Percentiles rank a stretch among this genome's conserved stretches.
phyloP scores from a whole-genome alignment of 2,797 vertebrate genomes.

The Chiloscyllium punctatum region DNA sequence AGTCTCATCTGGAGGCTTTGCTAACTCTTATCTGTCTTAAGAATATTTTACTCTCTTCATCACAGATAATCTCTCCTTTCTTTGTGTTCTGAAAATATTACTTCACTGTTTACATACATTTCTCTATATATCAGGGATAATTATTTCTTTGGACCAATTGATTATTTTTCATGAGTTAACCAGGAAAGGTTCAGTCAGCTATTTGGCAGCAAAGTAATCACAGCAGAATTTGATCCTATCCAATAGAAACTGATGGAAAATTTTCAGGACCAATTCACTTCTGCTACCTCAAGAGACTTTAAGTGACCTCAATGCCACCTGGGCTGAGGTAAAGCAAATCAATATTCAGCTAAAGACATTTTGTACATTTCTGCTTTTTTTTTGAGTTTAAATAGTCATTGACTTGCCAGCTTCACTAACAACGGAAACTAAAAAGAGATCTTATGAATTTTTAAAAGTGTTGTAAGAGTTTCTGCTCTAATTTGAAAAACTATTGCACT shows the following conservation, averaged over 20 bases:
- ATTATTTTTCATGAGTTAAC: background rate
- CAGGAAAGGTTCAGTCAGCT: background rate
- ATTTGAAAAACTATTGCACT: background rate
- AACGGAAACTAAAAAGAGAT: background rate
- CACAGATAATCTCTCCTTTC: background rate
- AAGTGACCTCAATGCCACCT: background rate
- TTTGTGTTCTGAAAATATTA: background rate
- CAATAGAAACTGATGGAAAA: background rate
- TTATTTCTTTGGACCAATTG: background rate
- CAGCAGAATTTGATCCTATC: background rate
- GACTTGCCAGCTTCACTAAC: background rate
- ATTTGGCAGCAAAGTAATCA: background rate
- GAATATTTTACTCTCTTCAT: background rate
- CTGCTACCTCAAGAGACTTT: background rate
- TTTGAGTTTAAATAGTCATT: background rate
- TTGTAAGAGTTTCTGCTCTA: background rate
- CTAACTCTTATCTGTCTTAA: background rate
- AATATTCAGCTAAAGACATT: background rate
- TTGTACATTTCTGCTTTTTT: background rate
- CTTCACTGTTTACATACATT: background rate
- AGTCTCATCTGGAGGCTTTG: background rate
- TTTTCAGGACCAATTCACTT: background rate
- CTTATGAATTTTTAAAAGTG: background rate
- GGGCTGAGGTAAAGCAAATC: background rate
- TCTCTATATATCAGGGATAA: background rate